A percentile compares a stretch with the other conserved stretches of the same genome.
Evolutionary conservation across 2,888 invertebrate species (phyloP).

Genomic region (Megaustenia siamemsis): DNA sequence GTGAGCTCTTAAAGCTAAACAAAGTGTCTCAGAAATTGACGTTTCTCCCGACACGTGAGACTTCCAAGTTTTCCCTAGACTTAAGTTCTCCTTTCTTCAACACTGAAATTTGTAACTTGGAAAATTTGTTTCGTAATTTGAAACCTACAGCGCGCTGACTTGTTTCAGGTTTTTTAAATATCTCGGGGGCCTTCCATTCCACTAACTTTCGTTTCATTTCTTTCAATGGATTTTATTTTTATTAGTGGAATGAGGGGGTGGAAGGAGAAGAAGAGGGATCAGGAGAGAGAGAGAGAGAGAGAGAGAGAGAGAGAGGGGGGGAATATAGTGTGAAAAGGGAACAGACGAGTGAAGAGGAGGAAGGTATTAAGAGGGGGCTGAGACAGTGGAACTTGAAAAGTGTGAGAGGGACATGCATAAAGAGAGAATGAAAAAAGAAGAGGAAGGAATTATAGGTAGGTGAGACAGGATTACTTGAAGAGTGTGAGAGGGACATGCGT

Average conservation of each 20-base stretch:
- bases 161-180: not conserved
- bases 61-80: not conserved
- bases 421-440: no score
- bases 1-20: not conserved
- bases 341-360: no score
- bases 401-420: no score
- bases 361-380: no score
- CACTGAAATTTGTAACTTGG: not conserved
- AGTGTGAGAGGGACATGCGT: no score
- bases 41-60: not conserved
- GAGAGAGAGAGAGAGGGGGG: no score
- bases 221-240: not conserved
- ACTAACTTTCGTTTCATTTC: not conserved
- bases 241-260: not conserved
- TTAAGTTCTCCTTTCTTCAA: not conserved
- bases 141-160: not conserved
- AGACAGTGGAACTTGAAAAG: no score
- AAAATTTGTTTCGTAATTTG: constrained; percentile 17
- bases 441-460: no score
- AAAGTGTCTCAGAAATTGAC: not conserved
- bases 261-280: not conserved
- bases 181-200: not conserved
- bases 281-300: no score
- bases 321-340: no score
- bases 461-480: no score